Evolutionary conservation across 1,140 invertebrate species (phyloP).

Genomic region (Helicorthomorpha holstii): DNA sequence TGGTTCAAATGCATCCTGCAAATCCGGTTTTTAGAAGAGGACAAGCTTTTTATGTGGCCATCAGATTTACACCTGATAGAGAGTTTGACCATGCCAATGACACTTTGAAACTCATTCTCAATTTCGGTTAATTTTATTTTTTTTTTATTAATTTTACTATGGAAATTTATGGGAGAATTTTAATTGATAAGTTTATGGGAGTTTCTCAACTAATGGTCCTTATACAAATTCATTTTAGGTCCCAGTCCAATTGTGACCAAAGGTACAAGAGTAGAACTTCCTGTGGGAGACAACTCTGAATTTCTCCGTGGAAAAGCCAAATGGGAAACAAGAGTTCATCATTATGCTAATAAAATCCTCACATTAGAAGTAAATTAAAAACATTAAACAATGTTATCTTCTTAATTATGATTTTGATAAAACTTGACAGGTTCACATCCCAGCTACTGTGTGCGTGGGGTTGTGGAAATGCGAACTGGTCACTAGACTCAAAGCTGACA

Average conservation of each 20-base stretch:
- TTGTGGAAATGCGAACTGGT: slow-evolving; percentile 41
- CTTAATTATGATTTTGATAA: no score
- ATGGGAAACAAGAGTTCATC: slow-evolving; percentile 34
- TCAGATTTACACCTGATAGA: slow-evolving; percentile 31
- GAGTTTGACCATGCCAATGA: slow-evolving; percentile 34
- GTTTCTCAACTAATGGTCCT: no score
- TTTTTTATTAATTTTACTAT: no score
- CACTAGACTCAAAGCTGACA: slow-evolving; percentile 25
- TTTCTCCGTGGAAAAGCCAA: slow-evolving; percentile 24
- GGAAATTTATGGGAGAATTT: no score
- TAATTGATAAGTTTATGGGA: no score
- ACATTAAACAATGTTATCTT: no score
- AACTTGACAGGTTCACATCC: slow-evolving; percentile 33
- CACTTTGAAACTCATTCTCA: slow-evolving; percentile 37
- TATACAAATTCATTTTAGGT: slow-evolving; percentile 24
- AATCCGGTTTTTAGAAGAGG: slow-evolving; percentile 42
- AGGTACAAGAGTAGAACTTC: slow-evolving; percentile 37
- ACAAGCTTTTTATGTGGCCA: slow-evolving; percentile 38
- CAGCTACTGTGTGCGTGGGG: slow-evolving; percentile 37
- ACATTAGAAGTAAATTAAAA: slow-evolving; percentile 37
- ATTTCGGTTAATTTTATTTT: slow-evolving; percentile 35
- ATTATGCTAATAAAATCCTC: slow-evolving; percentile 30
- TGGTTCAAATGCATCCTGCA: slow-evolving; percentile 32
- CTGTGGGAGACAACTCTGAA: slow-evolving; percentile 23
- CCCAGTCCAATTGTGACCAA: slow-evolving; percentile 37